phyloP scores from a whole-genome alignment of 2,113 vertebrate species.

The Trematocara variabile region DNA sequence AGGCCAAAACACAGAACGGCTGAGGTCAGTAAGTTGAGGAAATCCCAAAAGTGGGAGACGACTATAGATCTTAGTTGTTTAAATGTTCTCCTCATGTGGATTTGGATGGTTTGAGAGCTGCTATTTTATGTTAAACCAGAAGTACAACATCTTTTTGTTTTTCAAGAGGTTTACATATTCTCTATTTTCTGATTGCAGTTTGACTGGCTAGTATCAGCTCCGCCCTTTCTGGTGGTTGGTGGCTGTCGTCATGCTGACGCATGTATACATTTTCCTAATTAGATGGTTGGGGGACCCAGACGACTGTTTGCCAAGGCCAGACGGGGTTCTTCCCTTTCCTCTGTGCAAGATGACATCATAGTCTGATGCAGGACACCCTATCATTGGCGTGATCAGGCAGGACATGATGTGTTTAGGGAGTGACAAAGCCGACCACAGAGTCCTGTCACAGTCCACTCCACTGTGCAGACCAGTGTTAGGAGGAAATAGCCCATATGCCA shows the following conservation, averaged over 20 bases:
- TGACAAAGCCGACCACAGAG: conserved; percentile 39
- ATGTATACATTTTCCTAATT: conserved; percentile 48
- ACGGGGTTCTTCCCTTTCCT: conserved; percentile 42
- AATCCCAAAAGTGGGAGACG: conserved; percentile 50
- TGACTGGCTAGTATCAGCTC: conserved; percentile 20
- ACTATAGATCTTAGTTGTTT: conserved; percentile 11
- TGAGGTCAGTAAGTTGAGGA: conserved; percentile 60
- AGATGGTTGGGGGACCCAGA: conserved; percentile 43
- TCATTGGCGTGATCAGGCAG: conserved; percentile 29
- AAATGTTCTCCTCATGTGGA: not conserved
- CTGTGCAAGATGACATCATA: conserved; percentile 58
- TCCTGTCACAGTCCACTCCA: conserved; percentile 8
- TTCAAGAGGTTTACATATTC: not conserved
- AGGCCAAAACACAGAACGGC: conserved; percentile 43
- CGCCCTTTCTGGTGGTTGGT: conserved; percentile 28
- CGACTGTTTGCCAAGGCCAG: conserved; percentile 31
- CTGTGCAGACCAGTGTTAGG: not conserved
- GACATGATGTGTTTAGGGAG: conserved; percentile 35
- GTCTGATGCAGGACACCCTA: conserved; percentile 41
- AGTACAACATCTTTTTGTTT: not conserved
- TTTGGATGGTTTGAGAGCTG: not conserved
- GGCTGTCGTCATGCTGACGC: conserved; percentile 52
- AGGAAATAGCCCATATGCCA: conserved; percentile 45
- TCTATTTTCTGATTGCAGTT: not conserved
- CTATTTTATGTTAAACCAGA: not conserved